Percentiles rank a stretch among this genome's conserved stretches.
phyloP scores from a whole-genome alignment of 2,888 invertebrate genomes.

The Halictus quadricinctus region DNA sequence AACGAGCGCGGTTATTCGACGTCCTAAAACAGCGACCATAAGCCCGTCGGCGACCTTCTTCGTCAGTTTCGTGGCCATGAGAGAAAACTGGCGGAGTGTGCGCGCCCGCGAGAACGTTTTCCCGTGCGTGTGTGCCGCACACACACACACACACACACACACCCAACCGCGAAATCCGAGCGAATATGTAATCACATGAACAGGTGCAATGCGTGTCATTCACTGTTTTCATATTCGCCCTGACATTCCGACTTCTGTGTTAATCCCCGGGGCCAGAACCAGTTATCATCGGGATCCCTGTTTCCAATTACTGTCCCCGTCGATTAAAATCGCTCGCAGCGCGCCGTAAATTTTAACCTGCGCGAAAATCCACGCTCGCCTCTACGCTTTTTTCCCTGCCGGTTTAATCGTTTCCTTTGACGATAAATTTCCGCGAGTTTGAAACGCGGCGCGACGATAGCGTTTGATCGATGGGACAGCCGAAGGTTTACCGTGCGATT shows the following conservation, averaged over 20 bases:
- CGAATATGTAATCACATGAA: slow-evolving; percentile 53
- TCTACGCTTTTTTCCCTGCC: background rate
- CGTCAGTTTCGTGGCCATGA: slow-evolving; percentile 58
- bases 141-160: slow-evolving; percentile 15
- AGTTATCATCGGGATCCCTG: slow-evolving; percentile 33
- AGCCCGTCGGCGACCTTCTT: slow-evolving; percentile 35
- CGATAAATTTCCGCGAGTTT: background rate
- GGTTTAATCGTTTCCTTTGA: background rate
- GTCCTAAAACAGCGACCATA: slow-evolving; percentile 26
- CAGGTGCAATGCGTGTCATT: slow-evolving; percentile 61
- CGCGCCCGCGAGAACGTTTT: background rate
- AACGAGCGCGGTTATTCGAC: background rate
- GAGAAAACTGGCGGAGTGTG: slow-evolving; percentile 21
- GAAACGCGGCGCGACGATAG: background rate
- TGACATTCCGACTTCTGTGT: slow-evolving; percentile 43
- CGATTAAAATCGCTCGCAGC: slow-evolving; percentile 6
- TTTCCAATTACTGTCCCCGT: slow-evolving; percentile 21
- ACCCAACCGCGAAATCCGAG: slow-evolving; percentile 22
- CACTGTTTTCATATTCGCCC: slow-evolving; percentile 49
- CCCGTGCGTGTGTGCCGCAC: background rate
- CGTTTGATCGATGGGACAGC: background rate
- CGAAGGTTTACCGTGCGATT: background rate
- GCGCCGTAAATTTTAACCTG: slow-evolving; percentile 15
- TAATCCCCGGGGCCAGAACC: slow-evolving; percentile 34
- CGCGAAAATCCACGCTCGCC: background rate